Evolutionary conservation across 1,140 invertebrate genomes (phyloP).

Genomic region (Drosophila murphyi): DNA sequence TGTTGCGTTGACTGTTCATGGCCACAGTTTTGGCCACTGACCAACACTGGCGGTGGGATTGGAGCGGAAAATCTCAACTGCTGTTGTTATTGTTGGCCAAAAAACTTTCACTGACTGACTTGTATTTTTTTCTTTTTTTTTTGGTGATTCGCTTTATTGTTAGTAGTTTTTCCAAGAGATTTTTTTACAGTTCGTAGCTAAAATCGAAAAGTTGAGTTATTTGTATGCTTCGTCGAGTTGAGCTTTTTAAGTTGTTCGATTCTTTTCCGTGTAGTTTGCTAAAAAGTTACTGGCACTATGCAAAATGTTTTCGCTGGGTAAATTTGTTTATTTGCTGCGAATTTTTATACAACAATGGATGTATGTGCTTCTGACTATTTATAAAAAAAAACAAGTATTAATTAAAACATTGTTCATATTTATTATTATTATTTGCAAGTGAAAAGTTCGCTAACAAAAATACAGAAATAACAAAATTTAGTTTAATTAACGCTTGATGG

Average conservation of each 20-base stretch:
- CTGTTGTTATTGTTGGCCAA: conserved; percentile 9
- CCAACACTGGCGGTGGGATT: not conserved
- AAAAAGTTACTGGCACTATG: conserved; percentile 12
- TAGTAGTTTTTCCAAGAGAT: conserved; percentile 35
- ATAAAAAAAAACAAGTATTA: too few species aligned
- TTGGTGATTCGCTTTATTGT: not conserved
- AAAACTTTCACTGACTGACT: conserved; percentile 58
- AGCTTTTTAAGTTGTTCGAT: conserved; percentile 31
- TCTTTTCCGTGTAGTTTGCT: not conserved
- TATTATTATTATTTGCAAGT: too few species aligned
- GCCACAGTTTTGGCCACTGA: conserved; percentile 28
- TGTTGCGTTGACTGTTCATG: conserved; percentile 52
- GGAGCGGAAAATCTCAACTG: not conserved
- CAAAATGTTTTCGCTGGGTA: not conserved
- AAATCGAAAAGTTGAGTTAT: conserved; percentile 4
- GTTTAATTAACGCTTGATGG: too few species aligned
- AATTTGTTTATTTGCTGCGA: not conserved
- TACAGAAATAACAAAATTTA: too few species aligned
- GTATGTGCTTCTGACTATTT: too few species aligned
- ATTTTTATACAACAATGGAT: too few species aligned
- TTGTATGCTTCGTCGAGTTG: conserved; percentile 3
- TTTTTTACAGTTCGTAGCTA: conserved; percentile 32
- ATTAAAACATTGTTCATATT: too few species aligned
- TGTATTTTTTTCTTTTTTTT: conserved; percentile 46
- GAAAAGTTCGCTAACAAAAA: too few species aligned